phyloP scores from a whole-genome alignment of 2,797 vertebrate species.

The Danio kyathit region DNA sequence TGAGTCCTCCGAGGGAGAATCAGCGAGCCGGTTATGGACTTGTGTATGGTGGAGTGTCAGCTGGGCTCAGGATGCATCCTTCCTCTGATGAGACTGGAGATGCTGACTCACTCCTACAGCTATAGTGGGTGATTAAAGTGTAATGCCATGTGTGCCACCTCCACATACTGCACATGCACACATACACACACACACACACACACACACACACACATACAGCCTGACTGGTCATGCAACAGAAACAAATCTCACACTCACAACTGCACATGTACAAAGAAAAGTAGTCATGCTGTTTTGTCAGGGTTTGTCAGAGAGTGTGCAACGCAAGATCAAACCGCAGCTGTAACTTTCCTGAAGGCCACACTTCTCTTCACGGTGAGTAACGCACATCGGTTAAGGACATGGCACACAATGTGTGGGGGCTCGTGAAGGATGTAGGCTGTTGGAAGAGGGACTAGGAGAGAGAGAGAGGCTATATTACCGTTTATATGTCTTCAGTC shows the following conservation, averaged over 20 bases:
- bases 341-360: slow-evolving; percentile 40
- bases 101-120: slow-evolving; percentile 68
- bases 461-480: slow-evolving; percentile 53
- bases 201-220: slow-evolving; percentile 40
- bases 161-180: slow-evolving; percentile 61
- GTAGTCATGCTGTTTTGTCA: slow-evolving; percentile 23
- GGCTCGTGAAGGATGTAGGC: slow-evolving; percentile 60
- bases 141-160: slow-evolving; percentile 67
- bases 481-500: slow-evolving; percentile 44
- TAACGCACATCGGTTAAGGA: slow-evolving; percentile 54
- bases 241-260: slow-evolving; percentile 34
- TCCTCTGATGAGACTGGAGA: slow-evolving; percentile 64
- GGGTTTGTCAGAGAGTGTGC: background rate
- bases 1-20: background rate
- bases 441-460: slow-evolving; percentile 45
- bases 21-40: slow-evolving; percentile 48
- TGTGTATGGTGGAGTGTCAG: slow-evolving; percentile 58
- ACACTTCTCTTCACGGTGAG: slow-evolving; percentile 47
- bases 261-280: slow-evolving; percentile 37
- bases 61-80: slow-evolving; percentile 57
- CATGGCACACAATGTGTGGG: slow-evolving; percentile 58
- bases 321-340: slow-evolving; percentile 2
- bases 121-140: slow-evolving; percentile 69
- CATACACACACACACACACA: slow-evolving; percentile 45
- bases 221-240: slow-evolving; percentile 40